These are phyloP conservation scores for Microcebus tavaratra DNA, from an alignment of 2,113 vertebrate genomes.

Conservation along the genomic window DNA sequence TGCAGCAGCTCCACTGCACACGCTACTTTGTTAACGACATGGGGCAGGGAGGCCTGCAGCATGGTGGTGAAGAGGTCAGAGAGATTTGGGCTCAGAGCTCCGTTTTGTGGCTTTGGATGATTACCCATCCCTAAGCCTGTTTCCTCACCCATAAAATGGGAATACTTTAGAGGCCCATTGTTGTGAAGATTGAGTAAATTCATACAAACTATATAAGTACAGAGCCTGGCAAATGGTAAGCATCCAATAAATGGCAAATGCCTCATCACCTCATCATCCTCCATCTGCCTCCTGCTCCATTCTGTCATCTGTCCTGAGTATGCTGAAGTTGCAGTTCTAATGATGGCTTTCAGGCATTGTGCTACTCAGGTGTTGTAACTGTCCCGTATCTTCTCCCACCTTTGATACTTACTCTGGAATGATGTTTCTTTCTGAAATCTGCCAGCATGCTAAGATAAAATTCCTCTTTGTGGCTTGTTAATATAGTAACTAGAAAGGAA, in stretches of 20 bases:
- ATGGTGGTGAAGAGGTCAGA: neutral
- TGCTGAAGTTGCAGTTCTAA: neutral
- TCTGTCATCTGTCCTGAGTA: neutral
- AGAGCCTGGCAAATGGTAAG: neutral
- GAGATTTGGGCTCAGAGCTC: neutral
- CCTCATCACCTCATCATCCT: neutral
- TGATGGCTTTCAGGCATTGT: neutral
- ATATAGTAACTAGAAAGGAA: neutral
- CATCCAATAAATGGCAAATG: neutral
- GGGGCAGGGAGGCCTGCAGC: rapidly evolving
- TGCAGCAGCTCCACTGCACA: neutral
- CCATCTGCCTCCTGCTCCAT: rapidly evolving
- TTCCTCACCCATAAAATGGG: neutral
- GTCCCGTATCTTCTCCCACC: neutral
- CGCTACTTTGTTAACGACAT: neutral
- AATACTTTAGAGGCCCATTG: neutral
- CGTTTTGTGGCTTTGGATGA: neutral
- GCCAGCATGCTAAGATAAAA: neutral
- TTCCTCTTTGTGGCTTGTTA: neutral
- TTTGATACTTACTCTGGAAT: neutral
- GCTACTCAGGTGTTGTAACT: neutral
- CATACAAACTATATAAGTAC: neutral
- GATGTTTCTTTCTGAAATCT: neutral
- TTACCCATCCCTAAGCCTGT: neutral
- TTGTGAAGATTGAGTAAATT: neutral